phyloP scores from a whole-genome alignment of 2,888 invertebrate species.

The Hydropsyche betteni region DNA sequence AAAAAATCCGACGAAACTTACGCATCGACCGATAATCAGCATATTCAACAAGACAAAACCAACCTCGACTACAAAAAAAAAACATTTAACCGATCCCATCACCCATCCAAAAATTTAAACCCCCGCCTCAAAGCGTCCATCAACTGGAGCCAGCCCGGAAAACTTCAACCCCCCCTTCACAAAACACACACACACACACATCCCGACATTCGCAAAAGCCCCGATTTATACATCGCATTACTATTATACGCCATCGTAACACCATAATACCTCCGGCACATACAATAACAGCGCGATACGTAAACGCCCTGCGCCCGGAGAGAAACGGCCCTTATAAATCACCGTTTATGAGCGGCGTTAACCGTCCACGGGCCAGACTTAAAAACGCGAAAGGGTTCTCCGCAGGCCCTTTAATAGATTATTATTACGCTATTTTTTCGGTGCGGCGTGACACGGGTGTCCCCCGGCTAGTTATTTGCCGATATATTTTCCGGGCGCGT shows the following conservation, averaged over 20 bases:
- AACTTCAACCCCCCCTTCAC: too few species aligned
- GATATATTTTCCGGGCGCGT: slow-evolving; percentile 47
- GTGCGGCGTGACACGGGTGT: slow-evolving; percentile 47
- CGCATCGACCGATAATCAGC: too few species aligned
- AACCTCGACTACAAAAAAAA: too few species aligned
- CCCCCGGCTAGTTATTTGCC: slow-evolving; percentile 46
- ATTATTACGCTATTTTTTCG: slow-evolving; percentile 35
- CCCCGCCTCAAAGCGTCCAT: too few species aligned
- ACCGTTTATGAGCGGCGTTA: slow-evolving; percentile 39
- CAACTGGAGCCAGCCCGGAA: too few species aligned
- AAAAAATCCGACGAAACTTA: too few species aligned
- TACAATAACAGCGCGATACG: slow-evolving; percentile 1
- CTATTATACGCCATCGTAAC: not conserved
- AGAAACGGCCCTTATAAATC: slow-evolving; percentile 43
- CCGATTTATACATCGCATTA: not conserved
- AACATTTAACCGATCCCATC: too few species aligned
- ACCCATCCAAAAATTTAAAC: too few species aligned
- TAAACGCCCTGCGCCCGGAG: slow-evolving; percentile 11
- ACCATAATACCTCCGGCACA: too few species aligned
- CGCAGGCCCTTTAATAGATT: slow-evolving; percentile 45
- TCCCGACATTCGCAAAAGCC: too few species aligned
- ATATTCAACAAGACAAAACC: too few species aligned
- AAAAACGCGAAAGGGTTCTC: slow-evolving; percentile 37
- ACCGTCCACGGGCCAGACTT: not conserved
- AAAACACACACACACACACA: too few species aligned